Base-by-base conservation (phyloP, 2,113 vertebrate genomes). In the Sclerurus mexicanus region DNA sequence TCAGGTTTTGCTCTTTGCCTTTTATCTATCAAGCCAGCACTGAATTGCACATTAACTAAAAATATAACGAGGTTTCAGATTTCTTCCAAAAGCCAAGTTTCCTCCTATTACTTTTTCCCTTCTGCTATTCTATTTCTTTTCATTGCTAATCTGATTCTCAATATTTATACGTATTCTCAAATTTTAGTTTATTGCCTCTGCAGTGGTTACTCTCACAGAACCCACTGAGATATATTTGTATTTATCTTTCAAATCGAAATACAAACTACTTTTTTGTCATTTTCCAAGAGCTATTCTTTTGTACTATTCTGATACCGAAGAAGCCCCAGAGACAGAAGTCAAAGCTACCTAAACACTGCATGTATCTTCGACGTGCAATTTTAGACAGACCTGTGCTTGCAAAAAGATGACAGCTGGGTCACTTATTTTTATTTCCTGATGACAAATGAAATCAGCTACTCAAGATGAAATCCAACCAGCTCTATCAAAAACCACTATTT, bases 11-110 rank as follows among this genome's bases (percentile, higher is more conserved):
- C 47, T 77, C 62, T 76, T 78, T 85, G 67, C 27, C 74, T 89
- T 94, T 78, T 47, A 72, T 78, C 60, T 73, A 78, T 14, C 44
- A 76, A 83, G 90, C 86, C 69, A 90, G 35, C 52, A 49, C 37
- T 6, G 4, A 85, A 24, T 19, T 82, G 50, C 37, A 83, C 24
- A 49, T 76, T 50, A 90, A 73, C 55, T 93, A 80, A 85, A 90
- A 85, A 66, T 56, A 33, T 2, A 87, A 47, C 2, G 1, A 78
- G 27, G 50, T 8, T 82, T 73, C 74, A 67, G 16, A 89, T 79
- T 53, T 67, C 33, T 91, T 74, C 44, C 52, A 89, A 87, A 89
- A 91, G 39, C 37, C 16, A 88, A 49, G 19, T 33, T 77, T 73
- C 46, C 40, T 76, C 47, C 25, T 42, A 46, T 24, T 86, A 2